These are phyloP conservation scores for Drosophila orena DNA, from an alignment of 1,140 invertebrate species.

Conservation along the genomic window DNA sequence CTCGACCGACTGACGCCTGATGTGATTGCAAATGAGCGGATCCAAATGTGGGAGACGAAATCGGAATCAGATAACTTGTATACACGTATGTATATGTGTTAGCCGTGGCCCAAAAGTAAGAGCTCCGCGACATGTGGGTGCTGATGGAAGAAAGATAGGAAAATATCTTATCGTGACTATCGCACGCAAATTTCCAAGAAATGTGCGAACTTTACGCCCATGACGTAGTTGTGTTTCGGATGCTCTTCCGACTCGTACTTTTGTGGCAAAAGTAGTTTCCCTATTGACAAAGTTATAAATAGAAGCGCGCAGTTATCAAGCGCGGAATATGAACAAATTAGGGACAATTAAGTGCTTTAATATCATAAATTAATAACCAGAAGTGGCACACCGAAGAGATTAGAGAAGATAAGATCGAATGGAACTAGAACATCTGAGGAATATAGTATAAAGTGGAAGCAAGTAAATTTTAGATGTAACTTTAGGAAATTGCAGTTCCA, in stretches of 20 bases:
- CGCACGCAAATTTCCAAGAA: conserved; percentile 46
- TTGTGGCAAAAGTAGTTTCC: conserved; percentile 16
- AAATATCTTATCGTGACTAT: conserved; percentile 56
- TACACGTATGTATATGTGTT: background rate
- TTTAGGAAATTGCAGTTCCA: background rate
- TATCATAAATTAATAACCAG: background rate
- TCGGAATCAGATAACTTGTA: conserved; percentile 10
- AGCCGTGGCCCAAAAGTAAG: background rate
- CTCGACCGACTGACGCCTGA: conserved; percentile 69
- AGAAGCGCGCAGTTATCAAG: conserved; percentile 4
- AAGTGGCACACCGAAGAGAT: background rate
- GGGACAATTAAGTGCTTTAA: background rate
- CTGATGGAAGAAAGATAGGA: conserved; percentile 29
- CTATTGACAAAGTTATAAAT: conserved; percentile 10
- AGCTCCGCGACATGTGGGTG: conserved; percentile 39
- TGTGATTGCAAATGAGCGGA: conserved; percentile 72
- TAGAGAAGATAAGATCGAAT: too few species aligned
- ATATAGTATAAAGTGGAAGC: background rate
- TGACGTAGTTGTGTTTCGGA: conserved; percentile 58
- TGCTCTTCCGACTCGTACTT: conserved; percentile 26
- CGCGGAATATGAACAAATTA: background rate
- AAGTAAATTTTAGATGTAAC: background rate
- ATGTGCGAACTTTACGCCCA: conserved; percentile 70
- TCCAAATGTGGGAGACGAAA: conserved; percentile 12
- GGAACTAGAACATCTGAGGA: too few species aligned